Evolutionary conservation across 2,113 vertebrate genomes (phyloP), one percentile per base, ranked within the genome.

Genomic region (Ranitomeya variabilis): DNA sequence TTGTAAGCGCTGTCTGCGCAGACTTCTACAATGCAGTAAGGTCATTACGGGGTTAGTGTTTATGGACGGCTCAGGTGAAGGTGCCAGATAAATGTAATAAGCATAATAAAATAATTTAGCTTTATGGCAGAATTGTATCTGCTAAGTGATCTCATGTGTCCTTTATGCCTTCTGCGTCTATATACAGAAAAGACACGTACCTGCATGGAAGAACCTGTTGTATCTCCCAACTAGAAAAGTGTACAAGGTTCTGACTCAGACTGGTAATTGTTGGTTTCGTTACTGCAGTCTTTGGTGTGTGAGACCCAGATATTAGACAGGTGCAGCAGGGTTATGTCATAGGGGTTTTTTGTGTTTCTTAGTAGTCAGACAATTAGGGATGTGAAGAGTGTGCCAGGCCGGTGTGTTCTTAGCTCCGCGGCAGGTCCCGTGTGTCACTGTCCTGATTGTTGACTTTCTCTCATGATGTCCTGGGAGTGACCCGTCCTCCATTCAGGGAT

Each of bases 361-460:
- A 69, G 45, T 55, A 14, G 52, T n/a, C 13, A 84, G 12, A 84
- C 10, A 67, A 83, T 51, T 21, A 45, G 6, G 37, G 45, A 83
- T 59, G 23, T 10, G 54, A 37, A 59, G 52, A 74, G 51, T 57
- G 69, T 76, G 83, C 67, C 69, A 76, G 11, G 23, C 83, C 21
- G 14, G 19, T 51, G 52, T 26, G n/a, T 76, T 76, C 67, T 37
- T 73, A 45, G 21, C 16, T 16, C 83, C 74, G 83, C 83, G 74
- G 69, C 69, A 54, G 37, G 21, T 54, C 82, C 45, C 57, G 64
- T 81, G 78, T 83, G 83, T 57, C 18, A 45, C 52, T 37, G 16
- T 60, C 57, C 67, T 76, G 18, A 21, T 71, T 85, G 83, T 85
- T 85, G 67, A 85, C 54, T 74, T 85, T 59, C 13, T 18, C 11